Evolutionary conservation across 2,888 invertebrate genomes (phyloP), one percentile per base, ranked within the genome.

Genomic region (Drosophila mimetica): DNA sequence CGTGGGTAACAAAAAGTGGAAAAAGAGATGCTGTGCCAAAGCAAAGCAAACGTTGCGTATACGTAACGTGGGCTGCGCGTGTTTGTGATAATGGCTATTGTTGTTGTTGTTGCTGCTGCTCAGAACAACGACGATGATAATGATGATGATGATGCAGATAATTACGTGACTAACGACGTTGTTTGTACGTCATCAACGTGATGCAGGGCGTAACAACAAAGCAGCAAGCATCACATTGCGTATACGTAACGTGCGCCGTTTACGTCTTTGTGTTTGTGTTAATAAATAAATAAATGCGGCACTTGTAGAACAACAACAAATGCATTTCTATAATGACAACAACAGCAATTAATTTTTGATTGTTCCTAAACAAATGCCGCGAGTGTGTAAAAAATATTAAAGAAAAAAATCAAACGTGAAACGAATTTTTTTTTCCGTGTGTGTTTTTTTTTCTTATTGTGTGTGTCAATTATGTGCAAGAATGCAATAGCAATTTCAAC

Each of bases 11-110:
- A 14, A 14, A 47, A 13, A 32, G 34, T 14, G 8, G 25, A 18
- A 30, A 30, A 41, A 4, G 59, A 41, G 58, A 11, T 41, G 58
- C 39, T 20, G 22, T 8, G 30, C 22, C 41, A 25, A n/a, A n/a
- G n/a, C n/a, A n/a, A n/a, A 9, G 42, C 25, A 48, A 48, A 70
- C 64, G 50, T 71, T 63, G 59, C 77, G 79, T 78, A 74, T 78
- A 74, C 76, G 77, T 77, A 78, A 74, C 71, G 74, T 71, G 58
- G 42, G 46, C 20, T 71, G 79, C 82, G 82, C 76, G 79, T 80
- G 74, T 72, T 69, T 65, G 44, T 66, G 60, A 77, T 67, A 73
- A 78, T 77, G 34, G 22, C 2, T 32, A 34, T 30, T 16, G 13
- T 1, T 46, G 2, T 30, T 30, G 11, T 41, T 39, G 11, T 1